Percentiles rank a stretch among this genome's conserved stretches.
These are phyloP conservation scores for Fulica atra DNA, from an alignment of 2,113 vertebrate species.

Conservation along the genomic window DNA sequence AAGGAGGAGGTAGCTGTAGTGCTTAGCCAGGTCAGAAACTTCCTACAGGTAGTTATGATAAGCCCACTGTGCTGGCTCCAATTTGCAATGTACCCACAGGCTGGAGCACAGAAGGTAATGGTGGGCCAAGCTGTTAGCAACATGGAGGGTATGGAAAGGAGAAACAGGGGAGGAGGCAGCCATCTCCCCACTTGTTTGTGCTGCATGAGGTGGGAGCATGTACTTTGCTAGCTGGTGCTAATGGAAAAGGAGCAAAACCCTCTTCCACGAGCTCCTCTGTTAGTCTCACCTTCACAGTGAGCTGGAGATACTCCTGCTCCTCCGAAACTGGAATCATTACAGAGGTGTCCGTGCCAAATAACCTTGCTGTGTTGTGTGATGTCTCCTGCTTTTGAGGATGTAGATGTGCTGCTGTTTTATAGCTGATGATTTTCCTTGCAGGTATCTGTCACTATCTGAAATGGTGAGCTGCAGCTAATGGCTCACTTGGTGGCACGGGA, in stretches of 20 bases:
- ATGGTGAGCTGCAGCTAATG: neutral
- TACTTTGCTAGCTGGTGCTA: neutral
- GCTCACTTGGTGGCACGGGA: neutral
- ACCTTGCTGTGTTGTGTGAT: neutral
- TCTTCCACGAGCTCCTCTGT: neutral
- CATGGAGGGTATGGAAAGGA: neutral
- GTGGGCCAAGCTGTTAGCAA: neutral
- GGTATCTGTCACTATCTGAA: neutral
- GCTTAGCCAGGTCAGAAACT: neutral
- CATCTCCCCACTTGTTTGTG: rapidly evolving
- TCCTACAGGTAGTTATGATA: neutral
- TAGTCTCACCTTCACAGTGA: neutral
- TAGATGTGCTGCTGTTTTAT: neutral
- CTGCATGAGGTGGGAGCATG: rapidly evolving
- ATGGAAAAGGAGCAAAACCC: neutral
- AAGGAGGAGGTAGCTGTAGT: neutral
- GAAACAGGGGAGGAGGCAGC: neutral
- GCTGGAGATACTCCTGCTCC: neutral
- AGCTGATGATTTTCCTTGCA: conserved; percentile 12
- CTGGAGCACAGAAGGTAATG: neutral
- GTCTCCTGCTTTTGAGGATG: neutral
- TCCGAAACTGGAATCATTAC: neutral
- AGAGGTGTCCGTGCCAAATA: neutral
- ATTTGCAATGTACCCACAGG: neutral
- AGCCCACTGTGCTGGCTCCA: neutral